phyloP scores from a whole-genome alignment of 2,113 vertebrate genomes.

The Thomomys bottae region DNA sequence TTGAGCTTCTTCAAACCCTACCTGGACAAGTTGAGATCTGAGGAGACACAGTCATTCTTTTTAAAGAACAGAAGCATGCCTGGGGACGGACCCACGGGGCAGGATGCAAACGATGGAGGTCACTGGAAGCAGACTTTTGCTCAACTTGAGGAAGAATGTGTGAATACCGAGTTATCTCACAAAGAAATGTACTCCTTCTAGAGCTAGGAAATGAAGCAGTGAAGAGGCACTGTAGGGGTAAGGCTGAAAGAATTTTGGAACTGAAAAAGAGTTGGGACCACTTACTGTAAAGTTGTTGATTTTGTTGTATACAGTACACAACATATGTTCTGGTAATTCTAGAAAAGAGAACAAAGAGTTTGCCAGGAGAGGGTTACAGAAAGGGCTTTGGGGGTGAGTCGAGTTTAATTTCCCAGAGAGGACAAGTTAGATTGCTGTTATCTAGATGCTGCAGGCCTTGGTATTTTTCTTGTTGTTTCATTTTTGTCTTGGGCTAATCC shows the following conservation, averaged over 20 bases:
- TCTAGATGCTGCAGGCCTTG: neutral
- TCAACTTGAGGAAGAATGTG: neutral
- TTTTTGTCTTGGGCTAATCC: neutral
- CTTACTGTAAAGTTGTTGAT: neutral
- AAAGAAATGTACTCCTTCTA: neutral
- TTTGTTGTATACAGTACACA: neutral
- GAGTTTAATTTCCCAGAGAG: neutral
- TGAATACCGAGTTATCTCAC: neutral
- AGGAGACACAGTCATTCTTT: neutral
- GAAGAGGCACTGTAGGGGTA: fast-evolving
- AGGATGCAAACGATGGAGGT: neutral
- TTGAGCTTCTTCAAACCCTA: neutral
- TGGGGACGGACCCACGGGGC: neutral
- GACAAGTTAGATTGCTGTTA: neutral
- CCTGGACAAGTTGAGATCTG: neutral
- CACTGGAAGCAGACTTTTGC: neutral
- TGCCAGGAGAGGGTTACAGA: neutral
- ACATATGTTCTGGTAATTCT: fast-evolving
- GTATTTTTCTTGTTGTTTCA: neutral
- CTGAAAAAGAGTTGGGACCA: neutral
- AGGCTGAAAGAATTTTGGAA: neutral
- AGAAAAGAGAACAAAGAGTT: neutral
- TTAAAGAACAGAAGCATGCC: neutral
- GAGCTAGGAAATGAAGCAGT: neutral
- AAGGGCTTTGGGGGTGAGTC: neutral